These are phyloP conservation scores for Vesta saturnalis DNA, from an alignment of 2,888 invertebrate genomes.

Conservation along the genomic window DNA sequence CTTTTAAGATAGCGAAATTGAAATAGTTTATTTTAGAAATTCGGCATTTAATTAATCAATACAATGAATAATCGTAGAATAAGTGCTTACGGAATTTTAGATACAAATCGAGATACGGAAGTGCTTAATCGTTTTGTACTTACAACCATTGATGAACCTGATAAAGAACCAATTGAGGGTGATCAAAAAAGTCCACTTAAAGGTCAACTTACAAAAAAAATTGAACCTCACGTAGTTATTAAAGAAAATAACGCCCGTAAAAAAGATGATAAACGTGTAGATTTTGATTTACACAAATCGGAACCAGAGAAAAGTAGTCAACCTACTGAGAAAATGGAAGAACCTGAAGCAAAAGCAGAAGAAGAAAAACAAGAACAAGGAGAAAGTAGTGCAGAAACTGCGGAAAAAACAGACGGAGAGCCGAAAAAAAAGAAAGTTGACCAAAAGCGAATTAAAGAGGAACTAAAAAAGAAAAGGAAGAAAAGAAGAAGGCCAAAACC, in stretches of 20 bases:
- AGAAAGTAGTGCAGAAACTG: slow-evolving; percentile 55
- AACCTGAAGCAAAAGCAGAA: background rate
- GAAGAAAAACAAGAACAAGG: slow-evolving; percentile 44
- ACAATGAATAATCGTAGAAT: slow-evolving; percentile 17
- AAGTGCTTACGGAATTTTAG: slow-evolving; percentile 26
- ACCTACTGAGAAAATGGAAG: background rate
- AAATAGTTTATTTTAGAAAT: background rate
- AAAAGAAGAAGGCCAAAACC: slow-evolving; percentile 56
- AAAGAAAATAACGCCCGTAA: slow-evolving; percentile 39
- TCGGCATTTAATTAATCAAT: background rate
- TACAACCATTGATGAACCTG: slow-evolving; percentile 69
- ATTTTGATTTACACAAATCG: slow-evolving; percentile 15
- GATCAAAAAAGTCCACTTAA: slow-evolving; percentile 38
- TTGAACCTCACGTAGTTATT: slow-evolving; percentile 8
- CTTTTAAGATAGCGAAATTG: background rate
- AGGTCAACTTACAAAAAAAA: slow-evolving; percentile 30
- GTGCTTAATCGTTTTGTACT: slow-evolving; percentile 83
- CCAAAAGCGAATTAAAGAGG: slow-evolving; percentile 56
- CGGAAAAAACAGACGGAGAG: slow-evolving; percentile 36
- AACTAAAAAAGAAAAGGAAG: slow-evolving; percentile 51
- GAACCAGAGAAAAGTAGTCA: slow-evolving; percentile 34
- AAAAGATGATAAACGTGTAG: slow-evolving; percentile 49
- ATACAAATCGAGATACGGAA: slow-evolving; percentile 76
- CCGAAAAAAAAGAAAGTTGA: slow-evolving; percentile 43
- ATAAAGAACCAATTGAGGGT: slow-evolving; percentile 50